These are phyloP conservation scores for Acridotheres tristis DNA, from an alignment of 2,797 vertebrate genomes.

Conservation along the genomic window DNA sequence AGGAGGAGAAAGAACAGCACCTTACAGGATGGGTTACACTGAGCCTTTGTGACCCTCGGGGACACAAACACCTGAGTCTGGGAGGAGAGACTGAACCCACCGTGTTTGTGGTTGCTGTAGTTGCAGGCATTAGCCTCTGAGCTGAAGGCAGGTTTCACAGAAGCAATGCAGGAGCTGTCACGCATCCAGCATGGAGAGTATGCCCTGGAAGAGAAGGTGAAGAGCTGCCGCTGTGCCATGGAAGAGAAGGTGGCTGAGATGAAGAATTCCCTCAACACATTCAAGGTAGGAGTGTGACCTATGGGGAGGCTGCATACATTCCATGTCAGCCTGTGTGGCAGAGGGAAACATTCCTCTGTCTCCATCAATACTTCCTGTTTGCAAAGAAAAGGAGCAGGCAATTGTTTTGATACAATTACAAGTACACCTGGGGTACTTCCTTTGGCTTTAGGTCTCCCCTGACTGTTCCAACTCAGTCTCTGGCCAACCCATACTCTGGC, in stretches of 20 bases:
- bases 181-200: slow-evolving; percentile 88
- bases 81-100: background rate
- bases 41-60: background rate
- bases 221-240: slow-evolving; percentile 86
- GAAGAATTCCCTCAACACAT: slow-evolving; percentile 92
- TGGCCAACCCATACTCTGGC: background rate
- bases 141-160: slow-evolving; percentile 89
- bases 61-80: background rate
- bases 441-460: background rate
- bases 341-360: background rate
- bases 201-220: slow-evolving; percentile 88
- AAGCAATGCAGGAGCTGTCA: slow-evolving; percentile 85
- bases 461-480: background rate
- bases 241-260: slow-evolving; percentile 92
- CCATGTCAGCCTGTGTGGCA: background rate
- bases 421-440: background rate
- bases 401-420: background rate
- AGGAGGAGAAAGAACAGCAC: slow-evolving; percentile 10
- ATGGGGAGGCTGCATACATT: background rate
- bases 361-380: background rate
- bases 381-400: background rate
- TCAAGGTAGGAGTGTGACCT: slow-evolving; percentile 82
- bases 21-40: background rate
- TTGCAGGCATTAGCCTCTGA: slow-evolving; percentile 93
- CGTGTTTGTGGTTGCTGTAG: slow-evolving; percentile 68